phyloP scores from a whole-genome alignment of 2,113 vertebrate species.

The Natator depressus region DNA sequence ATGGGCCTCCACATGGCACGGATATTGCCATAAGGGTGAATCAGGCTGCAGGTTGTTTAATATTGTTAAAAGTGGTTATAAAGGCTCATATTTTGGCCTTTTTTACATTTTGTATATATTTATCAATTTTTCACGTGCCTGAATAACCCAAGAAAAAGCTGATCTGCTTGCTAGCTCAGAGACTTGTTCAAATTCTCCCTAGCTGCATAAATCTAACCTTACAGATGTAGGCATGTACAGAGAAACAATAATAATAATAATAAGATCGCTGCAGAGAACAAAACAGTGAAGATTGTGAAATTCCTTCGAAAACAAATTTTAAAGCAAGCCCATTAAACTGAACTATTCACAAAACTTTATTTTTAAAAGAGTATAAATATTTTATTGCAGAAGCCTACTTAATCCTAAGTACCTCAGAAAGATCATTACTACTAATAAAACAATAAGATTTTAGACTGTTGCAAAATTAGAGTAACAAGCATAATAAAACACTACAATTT shows the following conservation, averaged over 20 bases:
- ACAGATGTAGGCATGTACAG: background rate
- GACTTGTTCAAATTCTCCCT: background rate
- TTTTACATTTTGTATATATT: fast-evolving
- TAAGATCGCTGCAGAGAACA: background rate
- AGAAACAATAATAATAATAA: background rate
- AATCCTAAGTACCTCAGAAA: background rate
- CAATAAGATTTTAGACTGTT: background rate
- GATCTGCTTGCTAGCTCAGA: background rate
- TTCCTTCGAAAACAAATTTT: background rate
- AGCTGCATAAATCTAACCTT: background rate
- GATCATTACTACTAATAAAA: conserved; percentile 1
- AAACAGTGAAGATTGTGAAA: background rate
- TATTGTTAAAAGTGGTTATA: background rate
- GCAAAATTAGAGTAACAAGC: background rate
- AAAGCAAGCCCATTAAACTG: background rate
- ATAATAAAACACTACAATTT: background rate
- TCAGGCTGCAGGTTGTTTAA: background rate
- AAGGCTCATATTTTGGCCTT: background rate
- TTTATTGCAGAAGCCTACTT: conserved; percentile 10
- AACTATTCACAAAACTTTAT: background rate
- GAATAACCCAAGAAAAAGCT: background rate
- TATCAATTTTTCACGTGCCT: background rate
- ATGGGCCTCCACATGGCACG: no score
- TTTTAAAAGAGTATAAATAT: background rate
- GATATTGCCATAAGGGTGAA: background rate